phyloP scores from a whole-genome alignment of 2,113 vertebrate genomes.

The Equus quagga region DNA sequence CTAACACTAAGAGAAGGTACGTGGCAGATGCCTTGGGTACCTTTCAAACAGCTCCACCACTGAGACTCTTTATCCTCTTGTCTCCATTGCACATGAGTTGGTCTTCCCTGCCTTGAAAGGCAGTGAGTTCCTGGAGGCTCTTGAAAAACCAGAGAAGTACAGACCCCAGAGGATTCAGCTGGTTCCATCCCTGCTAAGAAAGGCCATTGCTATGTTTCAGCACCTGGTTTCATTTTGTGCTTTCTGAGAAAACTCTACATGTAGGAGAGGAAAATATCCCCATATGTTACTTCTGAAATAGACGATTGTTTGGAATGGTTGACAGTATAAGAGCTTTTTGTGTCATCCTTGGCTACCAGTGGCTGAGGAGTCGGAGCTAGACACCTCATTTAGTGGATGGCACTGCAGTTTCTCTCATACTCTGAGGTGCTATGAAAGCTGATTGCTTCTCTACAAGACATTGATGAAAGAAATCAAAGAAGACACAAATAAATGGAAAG shows the following conservation, averaged over 20 bases:
- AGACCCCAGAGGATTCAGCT: neutral
- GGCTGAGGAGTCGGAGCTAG: neutral
- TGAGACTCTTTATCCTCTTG: neutral
- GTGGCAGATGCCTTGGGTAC: too few relatives aligned
- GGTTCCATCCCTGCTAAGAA: neutral
- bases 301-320: neutral
- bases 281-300: neutral
- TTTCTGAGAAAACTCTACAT: neutral
- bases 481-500: too few relatives aligned
- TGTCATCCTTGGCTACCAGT: neutral
- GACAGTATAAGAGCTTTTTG: neutral
- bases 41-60: neutral
- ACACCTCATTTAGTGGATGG: neutral
- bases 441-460: neutral
- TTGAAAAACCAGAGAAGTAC: neutral
- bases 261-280: neutral
- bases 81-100: neutral
- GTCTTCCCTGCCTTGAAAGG: neutral
- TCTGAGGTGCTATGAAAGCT: neutral
- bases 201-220: neutral
- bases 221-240: conserved; percentile 37
- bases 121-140: neutral
- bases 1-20: neutral
- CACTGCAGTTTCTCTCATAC: neutral
- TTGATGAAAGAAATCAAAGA: too few relatives aligned